Evolutionary conservation across 2,888 invertebrate genomes (phyloP).

Genomic region (Patella caerulea): DNA sequence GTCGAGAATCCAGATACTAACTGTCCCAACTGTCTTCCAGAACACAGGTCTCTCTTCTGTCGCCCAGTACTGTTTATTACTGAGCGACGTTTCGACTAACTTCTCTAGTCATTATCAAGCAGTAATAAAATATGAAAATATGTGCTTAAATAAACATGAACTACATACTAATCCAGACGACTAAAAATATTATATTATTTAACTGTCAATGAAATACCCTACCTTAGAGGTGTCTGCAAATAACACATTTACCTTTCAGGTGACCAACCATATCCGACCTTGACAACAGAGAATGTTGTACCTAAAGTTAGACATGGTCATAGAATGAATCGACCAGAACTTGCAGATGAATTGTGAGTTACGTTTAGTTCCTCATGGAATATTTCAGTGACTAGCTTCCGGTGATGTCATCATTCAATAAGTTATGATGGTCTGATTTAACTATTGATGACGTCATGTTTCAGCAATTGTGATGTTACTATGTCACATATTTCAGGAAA

Average conservation of each 20-base stretch:
- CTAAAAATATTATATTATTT: too few species aligned
- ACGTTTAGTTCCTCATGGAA: background rate
- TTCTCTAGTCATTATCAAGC: too few species aligned
- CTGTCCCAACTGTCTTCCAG: too few species aligned
- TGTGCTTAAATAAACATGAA: background rate
- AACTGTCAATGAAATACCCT: too few species aligned
- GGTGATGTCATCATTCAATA: too few species aligned
- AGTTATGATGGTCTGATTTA: background rate
- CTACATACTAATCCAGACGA: too few species aligned
- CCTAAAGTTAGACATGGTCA: conserved; percentile 23
- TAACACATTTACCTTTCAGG: conserved; percentile 15
- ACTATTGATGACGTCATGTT: background rate
- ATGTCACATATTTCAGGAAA: too few species aligned
- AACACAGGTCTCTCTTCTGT: background rate
- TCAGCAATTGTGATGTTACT: background rate
- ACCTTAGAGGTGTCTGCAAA: background rate
- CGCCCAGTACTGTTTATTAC: background rate
- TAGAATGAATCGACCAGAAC: conserved; percentile 29
- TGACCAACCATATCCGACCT: conserved; percentile 28
- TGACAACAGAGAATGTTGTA: conserved; percentile 25
- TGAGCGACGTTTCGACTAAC: too few species aligned
- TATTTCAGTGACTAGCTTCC: background rate
- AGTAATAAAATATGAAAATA: too few species aligned
- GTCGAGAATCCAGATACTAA: too few species aligned
- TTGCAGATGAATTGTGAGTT: conserved; percentile 29